Evolutionary conservation across 2,888 invertebrate species (phyloP), one percentile per base, ranked within the genome.

Genomic region (Netelia melanura): DNA sequence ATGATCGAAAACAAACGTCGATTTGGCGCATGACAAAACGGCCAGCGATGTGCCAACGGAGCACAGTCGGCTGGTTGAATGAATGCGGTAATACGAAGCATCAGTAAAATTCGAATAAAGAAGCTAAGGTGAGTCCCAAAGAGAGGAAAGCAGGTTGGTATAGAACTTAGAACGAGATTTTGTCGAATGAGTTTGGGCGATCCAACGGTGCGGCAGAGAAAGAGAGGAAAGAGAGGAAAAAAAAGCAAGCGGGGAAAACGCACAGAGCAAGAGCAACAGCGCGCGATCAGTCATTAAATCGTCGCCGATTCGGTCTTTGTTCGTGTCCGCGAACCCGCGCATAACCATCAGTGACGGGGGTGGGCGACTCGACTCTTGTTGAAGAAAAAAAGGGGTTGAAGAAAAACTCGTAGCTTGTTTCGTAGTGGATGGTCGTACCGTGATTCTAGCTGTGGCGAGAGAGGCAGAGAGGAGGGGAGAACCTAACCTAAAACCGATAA

Each of bases 241-340:
- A 38, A 38, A 38, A 38, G 6, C 38, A 38, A 38, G 38, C 38
- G 38, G 38, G 83, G 77, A 72, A 76, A 86, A 85, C 64, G 85
- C 89, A 87, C 88, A 86, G 87, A 87, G 88, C 85, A 89, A 90
- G 91, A 61, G 82, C 90, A 91, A 91, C 89, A 89, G 88, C 90
- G 88, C 84, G 83, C 92, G 92, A 93, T 93, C 93, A 92, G 91
- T 92, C 92, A 92, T 93, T 92, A 92, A 92, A 92, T 91, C 92
- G 91, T 91, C 91, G 90, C 92, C 82, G 92, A 92, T 92, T 91
- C 78, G 71, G 88, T 89, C 92, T 93, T 93, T 93, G 92, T 93
- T 92, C 84, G 84, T 87, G 86, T 83, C 84, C 86, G 81, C 54
- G 65, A 82, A 82, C 82, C 84, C 75, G 90, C 85, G 75, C 83